phyloP scores from a whole-genome alignment of 2,113 vertebrate genomes.

The Eurystomus gularis region DNA sequence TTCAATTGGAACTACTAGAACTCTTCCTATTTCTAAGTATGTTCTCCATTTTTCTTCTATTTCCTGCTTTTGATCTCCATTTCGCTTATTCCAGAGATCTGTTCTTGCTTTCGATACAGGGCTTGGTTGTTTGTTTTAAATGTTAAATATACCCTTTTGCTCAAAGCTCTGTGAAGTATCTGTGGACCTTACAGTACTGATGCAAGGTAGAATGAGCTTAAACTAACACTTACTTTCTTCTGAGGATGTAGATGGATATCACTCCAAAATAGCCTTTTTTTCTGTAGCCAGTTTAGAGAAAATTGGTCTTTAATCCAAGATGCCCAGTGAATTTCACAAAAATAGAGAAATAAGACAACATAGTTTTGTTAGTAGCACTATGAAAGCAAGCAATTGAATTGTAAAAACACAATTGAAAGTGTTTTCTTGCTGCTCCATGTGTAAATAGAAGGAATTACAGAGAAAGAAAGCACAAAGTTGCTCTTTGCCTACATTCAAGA shows the following conservation, averaged over 20 bases:
- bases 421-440: not conserved
- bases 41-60: not conserved
- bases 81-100: not conserved
- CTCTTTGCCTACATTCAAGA: not conserved
- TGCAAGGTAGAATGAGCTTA: not conserved
- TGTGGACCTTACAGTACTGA: not conserved
- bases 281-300: not conserved
- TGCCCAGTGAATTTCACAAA: not conserved
- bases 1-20: not conserved
- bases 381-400: not conserved
- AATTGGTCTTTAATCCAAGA: not conserved
- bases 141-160: not conserved
- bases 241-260: not conserved
- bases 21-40: not conserved
- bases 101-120: not conserved
- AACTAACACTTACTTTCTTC: not conserved
- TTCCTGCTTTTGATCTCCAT: not conserved
- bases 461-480: not conserved
- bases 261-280: not conserved
- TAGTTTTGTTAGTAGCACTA: not conserved
- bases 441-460: not conserved
- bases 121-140: not conserved
- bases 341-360: not conserved
- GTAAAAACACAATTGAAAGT: not conserved
- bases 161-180: not conserved